A percentile compares a stretch with the other conserved stretches of the same genome.
Evolutionary conservation across 2,888 invertebrate genomes (phyloP).

Genomic region (Sicus ferrugineus): DNA sequence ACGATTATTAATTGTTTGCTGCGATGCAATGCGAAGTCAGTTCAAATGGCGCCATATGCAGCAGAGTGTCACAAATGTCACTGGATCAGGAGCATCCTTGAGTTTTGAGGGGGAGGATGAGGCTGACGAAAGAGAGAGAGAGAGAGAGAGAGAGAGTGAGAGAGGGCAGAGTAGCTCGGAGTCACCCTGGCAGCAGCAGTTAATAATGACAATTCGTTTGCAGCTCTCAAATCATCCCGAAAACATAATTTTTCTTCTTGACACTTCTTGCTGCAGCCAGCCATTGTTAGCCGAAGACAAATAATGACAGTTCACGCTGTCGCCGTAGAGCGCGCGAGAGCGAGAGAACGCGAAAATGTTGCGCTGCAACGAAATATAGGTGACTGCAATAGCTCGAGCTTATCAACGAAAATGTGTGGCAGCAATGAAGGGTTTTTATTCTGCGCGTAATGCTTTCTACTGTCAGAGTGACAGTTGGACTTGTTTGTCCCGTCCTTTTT

Average conservation of each 20-base stretch:
- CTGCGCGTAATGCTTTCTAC: neutral
- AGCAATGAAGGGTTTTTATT: neutral
- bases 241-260: slow-evolving; percentile 11
- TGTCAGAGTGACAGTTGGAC: too few species aligned
- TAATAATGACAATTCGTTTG: slow-evolving; percentile 14
- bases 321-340: neutral
- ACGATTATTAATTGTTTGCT: slow-evolving; percentile 35
- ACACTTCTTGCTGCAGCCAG: slow-evolving; percentile 3
- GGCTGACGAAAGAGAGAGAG: neutral
- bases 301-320: neutral
- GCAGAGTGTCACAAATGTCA: slow-evolving; percentile 24
- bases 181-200: neutral
- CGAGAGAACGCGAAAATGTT: neutral
- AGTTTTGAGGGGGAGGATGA: neutral
- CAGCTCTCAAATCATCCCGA: neutral
- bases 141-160: neutral
- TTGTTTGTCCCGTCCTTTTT: too few species aligned
- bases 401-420: neutral
- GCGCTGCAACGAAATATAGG: neutral
- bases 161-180: neutral
- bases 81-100: neutral
- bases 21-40: slow-evolving; percentile 18
- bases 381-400: neutral
- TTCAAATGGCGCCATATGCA: slow-evolving; percentile 33
- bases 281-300: neutral